phyloP scores from a whole-genome alignment of 1,140 invertebrate genomes.

The Phocides pigmalion region DNA sequence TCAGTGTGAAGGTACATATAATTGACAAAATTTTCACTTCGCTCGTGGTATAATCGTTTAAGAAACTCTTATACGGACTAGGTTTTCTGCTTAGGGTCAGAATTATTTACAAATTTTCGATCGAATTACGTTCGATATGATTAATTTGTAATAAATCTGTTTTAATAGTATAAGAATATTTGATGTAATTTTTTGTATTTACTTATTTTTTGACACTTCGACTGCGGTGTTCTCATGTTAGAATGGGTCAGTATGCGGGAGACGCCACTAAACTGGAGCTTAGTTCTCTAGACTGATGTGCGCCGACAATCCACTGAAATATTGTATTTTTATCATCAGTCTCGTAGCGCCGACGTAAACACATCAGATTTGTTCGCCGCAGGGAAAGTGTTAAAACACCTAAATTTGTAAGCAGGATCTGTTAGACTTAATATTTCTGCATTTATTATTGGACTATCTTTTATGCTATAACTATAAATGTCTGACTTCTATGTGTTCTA shows the following conservation, averaged over 20 bases:
- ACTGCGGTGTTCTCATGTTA: too few relatives aligned
- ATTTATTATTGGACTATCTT: conserved; percentile 7
- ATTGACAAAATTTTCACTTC: neutral
- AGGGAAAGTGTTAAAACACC: too few relatives aligned
- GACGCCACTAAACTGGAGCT: too few relatives aligned
- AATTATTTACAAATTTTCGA: conserved; percentile 14
- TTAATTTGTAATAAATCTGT: conserved; percentile 23
- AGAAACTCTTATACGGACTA: neutral
- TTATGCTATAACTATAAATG: neutral
- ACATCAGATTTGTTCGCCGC: too few relatives aligned
- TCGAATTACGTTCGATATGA: conserved; percentile 20
- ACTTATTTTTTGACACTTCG: too few relatives aligned
- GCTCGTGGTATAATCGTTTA: neutral
- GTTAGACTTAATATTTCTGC: conserved; percentile 9
- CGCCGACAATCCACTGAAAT: too few relatives aligned
- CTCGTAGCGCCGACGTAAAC: too few relatives aligned
- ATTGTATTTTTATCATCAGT: neutral
- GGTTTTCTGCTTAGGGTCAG: conserved; percentile 5
- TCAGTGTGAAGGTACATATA: too few relatives aligned
- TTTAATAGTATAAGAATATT: conserved; percentile 3
- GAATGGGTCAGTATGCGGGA: too few relatives aligned
- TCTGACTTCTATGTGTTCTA: conserved; percentile 1
- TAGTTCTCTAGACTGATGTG: too few relatives aligned
- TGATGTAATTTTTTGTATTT: neutral
- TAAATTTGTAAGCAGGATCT: neutral